These are phyloP conservation scores for Hycleus phaleratus DNA, from an alignment of 1,140 invertebrate species.

Conservation along the genomic window DNA sequence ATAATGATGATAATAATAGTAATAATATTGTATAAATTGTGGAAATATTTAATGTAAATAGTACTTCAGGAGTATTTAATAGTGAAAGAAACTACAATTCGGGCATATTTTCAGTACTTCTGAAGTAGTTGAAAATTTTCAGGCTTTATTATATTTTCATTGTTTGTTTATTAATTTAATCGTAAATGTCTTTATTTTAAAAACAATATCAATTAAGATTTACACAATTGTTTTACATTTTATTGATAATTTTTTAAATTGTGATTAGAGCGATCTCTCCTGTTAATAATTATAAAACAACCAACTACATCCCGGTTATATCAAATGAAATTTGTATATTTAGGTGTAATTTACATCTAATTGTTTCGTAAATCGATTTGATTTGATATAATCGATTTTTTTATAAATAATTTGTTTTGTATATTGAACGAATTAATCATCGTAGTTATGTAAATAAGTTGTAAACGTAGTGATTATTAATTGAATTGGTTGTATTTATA, in stretches of 20 bases:
- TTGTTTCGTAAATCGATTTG: background rate
- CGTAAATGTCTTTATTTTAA: background rate
- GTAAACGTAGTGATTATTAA: background rate
- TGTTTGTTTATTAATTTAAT: constrained; percentile 1
- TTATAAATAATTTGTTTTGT: too few species aligned
- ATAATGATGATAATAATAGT: too few species aligned
- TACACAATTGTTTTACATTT: constrained; percentile 2
- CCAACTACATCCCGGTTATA: too few species aligned
- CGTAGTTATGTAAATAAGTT: constrained; percentile 12
- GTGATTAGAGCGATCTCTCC: constrained; percentile 9
- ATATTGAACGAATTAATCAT: constrained; percentile 1
- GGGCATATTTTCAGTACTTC: constrained; percentile 2
- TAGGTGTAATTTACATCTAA: too few species aligned
- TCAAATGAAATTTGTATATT: too few species aligned
- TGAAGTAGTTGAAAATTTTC: constrained; percentile 5
- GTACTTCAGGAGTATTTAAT: too few species aligned
- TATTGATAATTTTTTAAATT: constrained; percentile 5
- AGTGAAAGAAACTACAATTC: too few species aligned
- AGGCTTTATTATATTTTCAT: constrained; percentile 1
- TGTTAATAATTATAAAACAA: constrained; percentile 3
- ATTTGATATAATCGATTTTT: too few species aligned
- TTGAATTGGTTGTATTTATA: too few species aligned
- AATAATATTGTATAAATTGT: too few species aligned
- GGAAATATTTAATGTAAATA: too few species aligned
- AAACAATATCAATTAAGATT: constrained; percentile 1